phyloP scores from a whole-genome alignment of 2,797 vertebrate species.

The Squalus acanthias region DNA sequence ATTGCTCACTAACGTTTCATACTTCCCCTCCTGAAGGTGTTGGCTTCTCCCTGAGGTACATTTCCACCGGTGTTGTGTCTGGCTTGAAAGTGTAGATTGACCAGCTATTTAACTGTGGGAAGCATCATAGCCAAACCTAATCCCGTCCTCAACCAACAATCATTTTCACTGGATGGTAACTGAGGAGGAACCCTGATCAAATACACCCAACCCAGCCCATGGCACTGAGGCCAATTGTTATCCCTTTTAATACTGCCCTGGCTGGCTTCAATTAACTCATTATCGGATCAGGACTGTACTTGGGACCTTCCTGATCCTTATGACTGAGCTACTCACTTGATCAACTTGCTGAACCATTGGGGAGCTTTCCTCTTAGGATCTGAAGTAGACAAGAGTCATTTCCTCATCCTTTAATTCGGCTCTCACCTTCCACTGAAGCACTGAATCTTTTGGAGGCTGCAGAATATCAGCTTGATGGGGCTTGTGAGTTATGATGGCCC shows the following conservation, averaged over 20 bases:
- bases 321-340: not conserved
- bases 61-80: no score
- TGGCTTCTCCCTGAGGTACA: not conserved
- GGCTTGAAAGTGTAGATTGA: not conserved
- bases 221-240: not conserved
- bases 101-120: not conserved
- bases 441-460: not conserved
- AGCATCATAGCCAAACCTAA: not conserved
- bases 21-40: no score
- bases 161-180: no score
- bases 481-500: not conserved
- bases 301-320: not conserved
- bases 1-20: not conserved
- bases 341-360: not conserved
- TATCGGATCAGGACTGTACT: not conserved
- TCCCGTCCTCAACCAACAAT: not conserved
- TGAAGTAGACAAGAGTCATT: not conserved
- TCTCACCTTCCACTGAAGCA: not conserved
- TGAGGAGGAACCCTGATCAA: not conserved
- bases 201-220: not conserved
- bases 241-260: not conserved
- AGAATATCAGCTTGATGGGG: not conserved
- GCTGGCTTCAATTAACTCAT: not conserved
- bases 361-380: not conserved
- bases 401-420: not conserved